Conservation (phyloP, 2,888 invertebrate genomes). For the Ptilodon capucinus region DNA sequence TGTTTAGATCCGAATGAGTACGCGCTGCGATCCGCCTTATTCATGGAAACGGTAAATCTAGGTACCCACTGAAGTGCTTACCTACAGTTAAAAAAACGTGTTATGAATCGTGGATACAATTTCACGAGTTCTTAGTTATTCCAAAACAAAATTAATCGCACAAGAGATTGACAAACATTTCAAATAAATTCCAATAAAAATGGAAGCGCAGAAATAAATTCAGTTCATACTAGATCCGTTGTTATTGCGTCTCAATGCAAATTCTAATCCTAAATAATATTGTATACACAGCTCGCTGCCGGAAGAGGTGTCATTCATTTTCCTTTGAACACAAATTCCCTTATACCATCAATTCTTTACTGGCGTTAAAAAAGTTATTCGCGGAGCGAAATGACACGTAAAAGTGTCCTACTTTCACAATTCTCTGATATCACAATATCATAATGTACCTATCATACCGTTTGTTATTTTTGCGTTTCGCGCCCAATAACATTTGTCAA, state of each 20-base stretch:
- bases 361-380: slow-evolving; percentile 3
- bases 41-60: not conserved
- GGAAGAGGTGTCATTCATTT: not conserved
- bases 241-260: not conserved
- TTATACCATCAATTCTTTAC: not conserved
- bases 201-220: no score
- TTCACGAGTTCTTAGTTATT: no score
- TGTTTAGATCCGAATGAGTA: not conserved
- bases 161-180: no score
- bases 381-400: not conserved
- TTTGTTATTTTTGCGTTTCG: not conserved
- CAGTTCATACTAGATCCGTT: not conserved
- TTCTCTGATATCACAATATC: slow-evolving; percentile 3
- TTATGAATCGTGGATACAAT: no score
- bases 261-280: no score
- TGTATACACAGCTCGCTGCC: no score
- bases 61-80: no score
- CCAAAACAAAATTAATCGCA: no score
- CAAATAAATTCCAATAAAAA: no score
- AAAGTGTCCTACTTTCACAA: slow-evolving; percentile 4
- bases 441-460: not conserved
- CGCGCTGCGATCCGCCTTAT: not conserved
- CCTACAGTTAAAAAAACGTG: no score
- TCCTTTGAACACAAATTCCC: not conserved
- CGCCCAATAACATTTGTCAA: not conserved